Base-by-base conservation (phyloP, 92 coral and sea anemone genomes). In the Bergia sp. region DNA sequence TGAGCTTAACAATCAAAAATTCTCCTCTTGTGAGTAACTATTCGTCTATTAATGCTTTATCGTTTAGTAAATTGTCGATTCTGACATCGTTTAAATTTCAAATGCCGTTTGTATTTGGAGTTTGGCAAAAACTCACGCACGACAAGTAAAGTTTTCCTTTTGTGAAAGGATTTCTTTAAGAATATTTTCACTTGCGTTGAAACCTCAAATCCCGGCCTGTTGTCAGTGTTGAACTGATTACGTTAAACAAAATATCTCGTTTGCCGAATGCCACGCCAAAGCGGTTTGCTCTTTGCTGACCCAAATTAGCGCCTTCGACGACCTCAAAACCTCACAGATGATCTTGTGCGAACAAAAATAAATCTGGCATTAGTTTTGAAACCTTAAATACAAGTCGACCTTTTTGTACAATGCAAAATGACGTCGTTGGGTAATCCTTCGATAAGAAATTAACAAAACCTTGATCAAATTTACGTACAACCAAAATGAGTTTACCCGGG, bases 211-310 rank as follows among this genome's bases (percentile, higher is more conserved):
- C 69, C 29, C 29, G 29, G 29, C 29, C 29, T 29, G 29, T 29
- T 29, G 29, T 29, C 29, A 29, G 0, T 61, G 69, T 2, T 57
- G 5, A 16, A 20, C 12, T 23, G 23, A 61, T 18, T 61, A 10
- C 43, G n/a, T 36, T 7, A 73, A 73, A 45, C 64, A 79, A 49
- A 29, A 29, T 29, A 29, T 7, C 42, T 49, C 57, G 36, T 77
- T 77, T 53, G 58, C 58, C 58, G 58, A 58, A 21, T 29, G 65
- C 65, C 21, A 79, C 1, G 23, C 55, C 23, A 76, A 42, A 20
- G 41, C 57, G 57, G 82, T 47, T 44, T 82, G 79, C 50, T 64
- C 86, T 82, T 82, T 82, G 40, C 76, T 38, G 40, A 79, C 42
- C 21, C n/a, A 74, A 74, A 1, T 49, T 8, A 47, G 57, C 61